phyloP scores from a whole-genome alignment of 2,797 vertebrate species.

The Sebastes iracundus region DNA sequence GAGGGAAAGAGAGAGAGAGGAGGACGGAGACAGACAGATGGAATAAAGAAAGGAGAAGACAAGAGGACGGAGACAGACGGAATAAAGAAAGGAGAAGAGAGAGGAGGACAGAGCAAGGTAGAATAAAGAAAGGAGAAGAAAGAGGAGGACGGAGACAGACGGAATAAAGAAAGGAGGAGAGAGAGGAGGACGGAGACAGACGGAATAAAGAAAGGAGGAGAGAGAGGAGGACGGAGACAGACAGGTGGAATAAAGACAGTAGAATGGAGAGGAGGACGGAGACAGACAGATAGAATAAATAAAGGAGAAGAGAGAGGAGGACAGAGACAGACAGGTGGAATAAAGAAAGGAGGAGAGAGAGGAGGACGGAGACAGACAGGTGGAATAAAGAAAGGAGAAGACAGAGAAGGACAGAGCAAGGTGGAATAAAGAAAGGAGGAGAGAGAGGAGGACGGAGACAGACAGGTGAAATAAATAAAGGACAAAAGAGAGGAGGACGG shows the following conservation, averaged over 20 bases:
- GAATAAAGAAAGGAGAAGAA: background rate
- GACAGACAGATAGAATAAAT: background rate
- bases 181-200: background rate
- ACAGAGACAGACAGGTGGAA: too few relatives aligned
- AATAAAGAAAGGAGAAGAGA: background rate
- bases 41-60: background rate
- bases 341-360: too few relatives aligned
- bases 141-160: too few relatives aligned
- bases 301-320: background rate
- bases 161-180: background rate
- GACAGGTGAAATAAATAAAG: background rate
- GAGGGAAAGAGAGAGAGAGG: background rate
- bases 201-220: too few relatives aligned
- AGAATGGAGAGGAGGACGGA: background rate
- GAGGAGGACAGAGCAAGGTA: background rate
- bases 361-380: too few relatives aligned
- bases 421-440: background rate
- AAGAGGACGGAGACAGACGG: background rate
- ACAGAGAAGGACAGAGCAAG: background rate
- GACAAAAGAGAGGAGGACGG: accelerated
- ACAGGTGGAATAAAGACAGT: too few relatives aligned
- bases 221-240: background rate
- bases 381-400: background rate
- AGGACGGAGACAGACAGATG: background rate
- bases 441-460: too few relatives aligned